These are phyloP conservation scores for Dryocosmus kuriphilus DNA, from an alignment of 2,888 invertebrate genomes.

Conservation along the genomic window DNA sequence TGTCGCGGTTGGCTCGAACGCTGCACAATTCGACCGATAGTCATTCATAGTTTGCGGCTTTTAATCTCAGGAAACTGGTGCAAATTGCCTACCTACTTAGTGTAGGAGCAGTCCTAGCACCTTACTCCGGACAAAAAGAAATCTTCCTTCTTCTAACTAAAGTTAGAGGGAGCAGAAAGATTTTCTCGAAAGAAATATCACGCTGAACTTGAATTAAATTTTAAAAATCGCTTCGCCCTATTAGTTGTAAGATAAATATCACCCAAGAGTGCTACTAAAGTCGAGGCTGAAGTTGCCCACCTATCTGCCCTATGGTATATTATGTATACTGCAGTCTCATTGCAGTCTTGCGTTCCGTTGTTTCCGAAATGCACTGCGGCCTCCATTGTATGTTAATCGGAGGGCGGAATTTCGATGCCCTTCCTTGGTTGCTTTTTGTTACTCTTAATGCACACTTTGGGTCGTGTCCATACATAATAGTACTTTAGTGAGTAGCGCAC, in stretches of 20 bases:
- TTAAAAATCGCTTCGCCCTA: not conserved
- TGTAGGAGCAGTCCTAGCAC: no score
- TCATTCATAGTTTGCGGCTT: no score
- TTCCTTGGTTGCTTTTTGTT: not conserved
- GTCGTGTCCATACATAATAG: slow-evolving; percentile 8
- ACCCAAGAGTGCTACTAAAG: slow-evolving; percentile 1
- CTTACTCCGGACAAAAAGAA: no score
- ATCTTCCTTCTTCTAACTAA: no score
- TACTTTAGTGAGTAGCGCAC: slow-evolving; percentile 2
- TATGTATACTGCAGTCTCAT: not conserved
- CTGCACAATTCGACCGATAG: no score
- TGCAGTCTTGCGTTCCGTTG: slow-evolving; percentile 2
- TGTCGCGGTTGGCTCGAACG: no score
- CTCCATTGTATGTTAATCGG: slow-evolving; percentile 1
- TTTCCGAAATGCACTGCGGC: slow-evolving; percentile 1
- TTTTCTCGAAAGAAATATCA: slow-evolving; percentile 1
- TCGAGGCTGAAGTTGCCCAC: not conserved
- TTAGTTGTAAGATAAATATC: slow-evolving; percentile 8
- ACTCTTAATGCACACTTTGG: slow-evolving; percentile 1
- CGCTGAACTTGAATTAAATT: not conserved
- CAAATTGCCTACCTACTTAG: no score
- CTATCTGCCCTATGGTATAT: not conserved
- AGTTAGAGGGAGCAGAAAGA: no score
- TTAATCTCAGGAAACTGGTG: no score
- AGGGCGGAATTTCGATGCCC: slow-evolving; percentile 10